Evolutionary conservation across 2,888 invertebrate species (phyloP), one percentile per base, ranked within the genome.

Genomic region (Eucera pruinosa): DNA sequence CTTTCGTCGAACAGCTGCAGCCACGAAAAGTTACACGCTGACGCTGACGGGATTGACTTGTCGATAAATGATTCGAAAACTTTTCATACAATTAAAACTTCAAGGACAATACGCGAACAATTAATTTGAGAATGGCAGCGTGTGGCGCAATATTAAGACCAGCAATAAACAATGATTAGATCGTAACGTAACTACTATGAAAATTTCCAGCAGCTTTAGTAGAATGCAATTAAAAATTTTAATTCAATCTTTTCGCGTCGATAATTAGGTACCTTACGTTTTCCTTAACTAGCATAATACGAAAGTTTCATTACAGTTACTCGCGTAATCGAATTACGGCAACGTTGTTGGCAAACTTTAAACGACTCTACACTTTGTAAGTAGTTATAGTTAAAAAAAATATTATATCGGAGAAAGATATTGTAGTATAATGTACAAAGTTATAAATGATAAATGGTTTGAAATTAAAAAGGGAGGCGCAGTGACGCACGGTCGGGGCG

Each of bases 1-100:
- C 43, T 65, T 77, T 25, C 36, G 25, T 30, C 9, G 13, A 72
- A 71, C 82, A 71, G 62, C 76, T 69, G 81, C 65, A 33, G 25
- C 67, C 55, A 47, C 33, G 68, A 41, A 62, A 73, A 83, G 47
- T 82, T 55, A n/a, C 43, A 15, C 33, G 18, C 36, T 27, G 39
- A 36, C 30, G 58, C n/a, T n/a, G n/a, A n/a, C 13, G 23, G 39
- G 47, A 25, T 41, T 36, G 36, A 61, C 52, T 15, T 39, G 64
- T 58, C 73, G 45, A 78, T 74, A 78, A 69, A 65, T 45, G 50
- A 9, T 61, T 39, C 18, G 2, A 15, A 13, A 41, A 33, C 50
- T 48, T 70, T 33, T 33, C 48, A 23, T 48, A 36, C 39, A 30
- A 36, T 36, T 60, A 47, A 13, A 68, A 15, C 45, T 33, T 54